Percentiles rank a stretch among this genome's conserved stretches.
Evolutionary conservation across 2,888 invertebrate genomes (phyloP).

Genomic region (Hypselothyrea guttata): DNA sequence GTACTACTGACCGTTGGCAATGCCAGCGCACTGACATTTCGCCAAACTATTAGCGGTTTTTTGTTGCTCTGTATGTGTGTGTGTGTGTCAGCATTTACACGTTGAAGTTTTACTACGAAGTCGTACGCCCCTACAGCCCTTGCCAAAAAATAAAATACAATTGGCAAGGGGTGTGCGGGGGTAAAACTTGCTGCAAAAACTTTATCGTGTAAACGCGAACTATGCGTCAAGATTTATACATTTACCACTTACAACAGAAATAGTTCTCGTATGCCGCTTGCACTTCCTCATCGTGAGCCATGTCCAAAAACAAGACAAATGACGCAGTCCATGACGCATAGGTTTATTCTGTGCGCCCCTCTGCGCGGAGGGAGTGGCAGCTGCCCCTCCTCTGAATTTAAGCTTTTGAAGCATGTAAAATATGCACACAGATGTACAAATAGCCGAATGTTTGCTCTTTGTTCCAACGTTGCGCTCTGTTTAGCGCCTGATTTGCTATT

Average conservation of each 20-base stretch:
- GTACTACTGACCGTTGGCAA: conserved; percentile 53
- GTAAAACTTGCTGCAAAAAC: too few species aligned
- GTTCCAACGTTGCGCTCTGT: conserved; percentile 52
- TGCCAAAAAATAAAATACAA: too few species aligned
- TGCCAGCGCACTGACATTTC: conserved; percentile 34
- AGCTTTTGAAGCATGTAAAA: conserved; percentile 31
- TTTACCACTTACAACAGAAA: conserved; percentile 25
- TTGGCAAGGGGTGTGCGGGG: too few species aligned
- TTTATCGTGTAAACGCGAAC: not conserved
- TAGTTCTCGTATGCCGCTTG: conserved; percentile 31
- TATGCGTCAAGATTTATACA: not conserved
- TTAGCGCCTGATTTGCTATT: conserved; percentile 39
- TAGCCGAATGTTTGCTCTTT: conserved; percentile 1
- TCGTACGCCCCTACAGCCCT: too few species aligned
- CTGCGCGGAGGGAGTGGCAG: conserved; percentile 47
- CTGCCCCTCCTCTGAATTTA: conserved; percentile 6
- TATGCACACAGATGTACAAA: conserved; percentile 10
- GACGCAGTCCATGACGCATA: conserved; percentile 59
- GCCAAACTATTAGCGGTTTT: conserved; percentile 36
- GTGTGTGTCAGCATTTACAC: too few species aligned
- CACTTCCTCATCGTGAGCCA: conserved; percentile 50
- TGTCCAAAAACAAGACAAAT: conserved; percentile 46
- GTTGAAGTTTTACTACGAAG: too few species aligned
- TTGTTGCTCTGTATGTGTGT: conserved; percentile 18
- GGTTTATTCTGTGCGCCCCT: conserved; percentile 28